phyloP scores from a whole-genome alignment of 2,888 invertebrate species.

The Aspidiotus rigidus region DNA sequence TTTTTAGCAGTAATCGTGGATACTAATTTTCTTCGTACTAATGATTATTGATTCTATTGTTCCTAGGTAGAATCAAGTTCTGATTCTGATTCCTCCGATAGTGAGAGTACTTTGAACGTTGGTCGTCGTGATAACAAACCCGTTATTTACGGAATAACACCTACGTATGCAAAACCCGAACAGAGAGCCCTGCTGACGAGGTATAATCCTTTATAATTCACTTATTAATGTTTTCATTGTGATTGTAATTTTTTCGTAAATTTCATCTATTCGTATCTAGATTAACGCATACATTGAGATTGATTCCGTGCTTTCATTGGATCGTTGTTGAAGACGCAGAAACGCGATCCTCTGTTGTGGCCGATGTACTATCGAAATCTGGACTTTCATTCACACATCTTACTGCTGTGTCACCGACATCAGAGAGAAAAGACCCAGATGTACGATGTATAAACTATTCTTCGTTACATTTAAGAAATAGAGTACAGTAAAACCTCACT shows the following conservation, averaged over 20 bases:
- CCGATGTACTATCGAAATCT: conserved; percentile 58
- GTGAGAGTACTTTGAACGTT: background rate
- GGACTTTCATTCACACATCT: conserved; percentile 54
- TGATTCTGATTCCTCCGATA: background rate
- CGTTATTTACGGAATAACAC: conserved; percentile 82
- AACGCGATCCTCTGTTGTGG: conserved; percentile 59
- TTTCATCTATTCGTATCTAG: conserved; percentile 44
- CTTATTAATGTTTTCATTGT: background rate
- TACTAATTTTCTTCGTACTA: too few relatives aligned
- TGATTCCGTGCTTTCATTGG: conserved; percentile 85
- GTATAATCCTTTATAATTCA: conserved; percentile 43
- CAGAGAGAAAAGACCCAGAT: too few relatives aligned
- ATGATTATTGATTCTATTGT: too few relatives aligned
- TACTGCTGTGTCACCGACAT: conserved; percentile 54
- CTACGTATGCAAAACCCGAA: conserved; percentile 75
- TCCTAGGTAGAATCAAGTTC: too few relatives aligned
- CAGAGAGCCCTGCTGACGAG: conserved; percentile 90
- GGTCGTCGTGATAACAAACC: conserved; percentile 47
- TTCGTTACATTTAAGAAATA: too few relatives aligned
- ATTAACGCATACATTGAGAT: conserved; percentile 73
- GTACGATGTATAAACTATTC: too few relatives aligned
- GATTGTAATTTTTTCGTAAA: background rate
- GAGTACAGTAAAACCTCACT: too few relatives aligned
- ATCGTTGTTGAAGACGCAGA: conserved; percentile 80
- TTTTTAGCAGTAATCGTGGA: too few relatives aligned